These are phyloP conservation scores for Aspidiotus destructor DNA, from an alignment of 2,888 invertebrate genomes.

Conservation along the genomic window DNA sequence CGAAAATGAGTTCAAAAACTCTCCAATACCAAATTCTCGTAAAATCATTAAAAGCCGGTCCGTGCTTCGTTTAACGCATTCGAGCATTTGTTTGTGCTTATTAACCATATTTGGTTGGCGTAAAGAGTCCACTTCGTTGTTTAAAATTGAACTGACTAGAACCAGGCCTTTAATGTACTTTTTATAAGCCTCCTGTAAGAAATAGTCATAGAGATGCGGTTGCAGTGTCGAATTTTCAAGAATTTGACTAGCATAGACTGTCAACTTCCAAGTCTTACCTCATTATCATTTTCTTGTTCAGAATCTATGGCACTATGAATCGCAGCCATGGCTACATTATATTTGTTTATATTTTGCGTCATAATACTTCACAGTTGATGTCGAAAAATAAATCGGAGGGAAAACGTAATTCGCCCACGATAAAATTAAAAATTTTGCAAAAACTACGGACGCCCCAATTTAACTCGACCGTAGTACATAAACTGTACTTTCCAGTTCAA, in stretches of 20 bases:
- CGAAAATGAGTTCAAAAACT: background rate
- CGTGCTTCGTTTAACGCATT: conserved; percentile 22
- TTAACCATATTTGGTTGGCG: conserved; percentile 8
- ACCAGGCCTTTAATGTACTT: conserved; percentile 20
- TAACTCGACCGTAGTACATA: too few species aligned
- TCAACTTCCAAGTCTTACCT: background rate
- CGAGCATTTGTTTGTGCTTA: conserved; percentile 20
- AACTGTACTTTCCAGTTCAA: too few species aligned
- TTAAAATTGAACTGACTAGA: conserved; percentile 4
- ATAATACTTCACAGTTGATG: too few species aligned
- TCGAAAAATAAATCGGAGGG: too few species aligned
- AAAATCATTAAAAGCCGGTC: conserved; percentile 10
- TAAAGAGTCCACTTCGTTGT: conserved; percentile 11
- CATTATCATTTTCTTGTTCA: conserved; percentile 16
- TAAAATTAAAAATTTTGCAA: too few species aligned
- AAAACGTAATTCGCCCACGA: too few species aligned
- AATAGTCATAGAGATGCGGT: too few species aligned
- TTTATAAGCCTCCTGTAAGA: conserved; percentile 18
- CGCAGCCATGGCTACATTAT: conserved; percentile 1
- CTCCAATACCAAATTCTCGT: background rate
- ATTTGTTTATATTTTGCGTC: too few species aligned
- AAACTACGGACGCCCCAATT: too few species aligned
- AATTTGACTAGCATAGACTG: background rate
- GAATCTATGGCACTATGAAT: conserved; percentile 18
- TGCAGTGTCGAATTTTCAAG: too few species aligned